phyloP scores from a whole-genome alignment of 2,888 invertebrate species.

The Piscicola geometra region DNA sequence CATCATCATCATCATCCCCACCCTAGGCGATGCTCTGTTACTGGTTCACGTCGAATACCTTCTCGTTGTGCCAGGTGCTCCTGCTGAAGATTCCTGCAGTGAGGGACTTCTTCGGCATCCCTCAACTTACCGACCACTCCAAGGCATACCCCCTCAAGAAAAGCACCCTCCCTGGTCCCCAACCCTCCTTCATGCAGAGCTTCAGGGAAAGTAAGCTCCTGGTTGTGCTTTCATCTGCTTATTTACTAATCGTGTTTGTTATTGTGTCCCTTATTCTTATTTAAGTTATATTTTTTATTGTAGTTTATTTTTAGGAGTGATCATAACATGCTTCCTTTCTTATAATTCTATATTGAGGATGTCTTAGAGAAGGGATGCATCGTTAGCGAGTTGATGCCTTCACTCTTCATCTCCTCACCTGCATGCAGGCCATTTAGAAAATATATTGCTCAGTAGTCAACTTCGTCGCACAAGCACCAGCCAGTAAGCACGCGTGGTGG shows the following conservation, averaged over 20 bases:
- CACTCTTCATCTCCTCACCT: too few relatives aligned
- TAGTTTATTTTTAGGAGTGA: too few relatives aligned
- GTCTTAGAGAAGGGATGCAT: too few relatives aligned
- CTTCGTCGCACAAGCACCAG: too few relatives aligned
- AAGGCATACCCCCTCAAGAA: conserved; percentile 62
- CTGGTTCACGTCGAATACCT: conserved; percentile 81
- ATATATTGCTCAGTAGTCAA: too few relatives aligned
- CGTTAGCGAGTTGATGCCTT: too few relatives aligned
- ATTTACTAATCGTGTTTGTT: not conserved
- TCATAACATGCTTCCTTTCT: too few relatives aligned
- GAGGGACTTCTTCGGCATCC: conserved; percentile 72
- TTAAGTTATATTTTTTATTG: not conserved
- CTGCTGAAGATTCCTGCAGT: conserved; percentile 71
- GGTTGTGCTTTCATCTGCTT: too few relatives aligned
- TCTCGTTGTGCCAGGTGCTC: conserved; percentile 76
- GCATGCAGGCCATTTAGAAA: too few relatives aligned
- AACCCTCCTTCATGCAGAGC: conserved; percentile 72
- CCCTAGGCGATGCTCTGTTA: conserved; percentile 74
- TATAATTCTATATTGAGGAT: too few relatives aligned
- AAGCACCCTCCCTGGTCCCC: conserved; percentile 52
- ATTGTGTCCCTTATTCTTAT: not conserved
- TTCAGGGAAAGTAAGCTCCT: conserved; percentile 74
- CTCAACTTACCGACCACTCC: conserved; percentile 60
- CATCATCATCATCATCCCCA: not conserved
- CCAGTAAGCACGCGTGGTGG: too few relatives aligned